These are phyloP conservation scores for Actias luna DNA, from an alignment of 2,888 invertebrate genomes.

Conservation along the genomic window DNA sequence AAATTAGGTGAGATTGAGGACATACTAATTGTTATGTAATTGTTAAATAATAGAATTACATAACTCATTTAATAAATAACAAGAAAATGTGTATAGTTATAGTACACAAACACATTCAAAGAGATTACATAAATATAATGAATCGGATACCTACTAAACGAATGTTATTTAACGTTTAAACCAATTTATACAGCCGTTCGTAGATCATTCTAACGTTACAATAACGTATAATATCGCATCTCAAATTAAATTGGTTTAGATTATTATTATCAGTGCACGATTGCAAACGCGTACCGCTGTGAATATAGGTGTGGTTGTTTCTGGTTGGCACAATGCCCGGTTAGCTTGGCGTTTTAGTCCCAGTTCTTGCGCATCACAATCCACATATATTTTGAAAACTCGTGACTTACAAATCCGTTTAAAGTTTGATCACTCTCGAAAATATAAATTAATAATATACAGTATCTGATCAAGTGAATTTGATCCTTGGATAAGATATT, in stretches of 20 bases:
- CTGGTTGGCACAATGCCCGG: slow-evolving; percentile 77
- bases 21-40: too few relatives aligned
- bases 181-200: neutral
- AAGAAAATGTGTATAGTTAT: neutral
- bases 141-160: neutral
- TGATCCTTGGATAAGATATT: slow-evolving; percentile 29
- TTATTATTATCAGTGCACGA: slow-evolving; percentile 46
- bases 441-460: slow-evolving; percentile 18
- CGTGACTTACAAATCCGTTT: slow-evolving; percentile 8
- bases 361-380: slow-evolving; percentile 57
- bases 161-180: neutral
- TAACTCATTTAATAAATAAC: neutral
- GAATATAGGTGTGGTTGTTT: slow-evolving; percentile 68
- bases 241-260: slow-evolving; percentile 33
- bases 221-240: neutral
- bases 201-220: neutral
- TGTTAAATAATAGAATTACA: too few relatives aligned
- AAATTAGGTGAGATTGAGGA: too few relatives aligned
- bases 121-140: neutral
- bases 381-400: slow-evolving; percentile 52
- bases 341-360: slow-evolving; percentile 55
- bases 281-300: slow-evolving; percentile 49
- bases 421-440: slow-evolving; percentile 12
- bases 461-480: slow-evolving; percentile 24
- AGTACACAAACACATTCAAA: neutral